Percentiles rank a stretch among this genome's conserved stretches.
phyloP scores from a whole-genome alignment of 2,888 invertebrate genomes.

The Stenodema calcarata region DNA sequence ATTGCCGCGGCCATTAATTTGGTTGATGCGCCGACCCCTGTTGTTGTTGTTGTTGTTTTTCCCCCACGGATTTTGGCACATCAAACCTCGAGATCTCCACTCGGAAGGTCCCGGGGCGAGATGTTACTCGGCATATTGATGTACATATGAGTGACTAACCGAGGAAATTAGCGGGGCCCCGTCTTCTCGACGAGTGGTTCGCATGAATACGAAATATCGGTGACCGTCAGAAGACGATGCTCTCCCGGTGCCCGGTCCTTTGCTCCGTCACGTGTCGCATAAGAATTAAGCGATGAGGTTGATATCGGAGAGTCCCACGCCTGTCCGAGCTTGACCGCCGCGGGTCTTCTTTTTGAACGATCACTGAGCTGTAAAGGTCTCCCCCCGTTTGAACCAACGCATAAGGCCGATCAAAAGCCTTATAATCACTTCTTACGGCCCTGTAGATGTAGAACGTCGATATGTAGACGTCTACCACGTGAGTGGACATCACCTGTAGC shows the following conservation, averaged over 20 bases:
- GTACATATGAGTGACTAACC: background rate
- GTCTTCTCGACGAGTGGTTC: background rate
- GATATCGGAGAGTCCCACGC: background rate
- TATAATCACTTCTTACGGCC: too few species aligned
- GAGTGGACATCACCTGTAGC: too few species aligned
- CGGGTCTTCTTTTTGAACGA: too few species aligned
- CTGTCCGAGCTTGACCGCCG: background rate
- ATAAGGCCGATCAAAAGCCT: too few species aligned
- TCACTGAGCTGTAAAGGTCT: background rate
- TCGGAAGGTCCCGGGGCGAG: too few species aligned
- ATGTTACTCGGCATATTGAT: background rate
- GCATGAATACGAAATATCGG: background rate
- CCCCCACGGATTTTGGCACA: background rate
- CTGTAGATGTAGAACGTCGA: too few species aligned
- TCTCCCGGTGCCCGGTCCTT: background rate
- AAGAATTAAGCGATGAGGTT: background rate
- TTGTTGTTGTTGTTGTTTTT: background rate
- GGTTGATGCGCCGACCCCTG: background rate
- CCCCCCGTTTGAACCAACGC: background rate
- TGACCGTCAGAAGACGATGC: background rate
- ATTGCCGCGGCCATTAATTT: background rate
- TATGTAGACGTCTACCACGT: too few species aligned
- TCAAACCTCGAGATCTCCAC: background rate
- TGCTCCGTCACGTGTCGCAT: background rate
- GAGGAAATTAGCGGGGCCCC: background rate